Percentiles rank a stretch among this genome's conserved stretches.
Evolutionary conservation across 1,140 invertebrate species (phyloP).

Genomic region (Orius laevigatus): DNA sequence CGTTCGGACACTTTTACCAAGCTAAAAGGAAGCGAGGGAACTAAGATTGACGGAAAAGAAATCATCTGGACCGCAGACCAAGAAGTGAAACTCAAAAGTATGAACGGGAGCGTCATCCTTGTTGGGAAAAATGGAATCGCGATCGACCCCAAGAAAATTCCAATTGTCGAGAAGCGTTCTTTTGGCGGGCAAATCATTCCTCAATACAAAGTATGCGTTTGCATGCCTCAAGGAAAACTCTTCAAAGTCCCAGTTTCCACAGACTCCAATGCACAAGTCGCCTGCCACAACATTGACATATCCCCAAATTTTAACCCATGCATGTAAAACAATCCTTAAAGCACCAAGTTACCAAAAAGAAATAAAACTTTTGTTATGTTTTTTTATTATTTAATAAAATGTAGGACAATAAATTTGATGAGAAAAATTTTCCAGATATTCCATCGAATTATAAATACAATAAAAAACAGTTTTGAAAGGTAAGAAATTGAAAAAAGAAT

Average conservation of each 20-base stretch:
- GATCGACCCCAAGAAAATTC: constrained; percentile 52
- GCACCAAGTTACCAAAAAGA: too few species aligned
- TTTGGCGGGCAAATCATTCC: constrained; percentile 28
- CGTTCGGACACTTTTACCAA: constrained; percentile 32
- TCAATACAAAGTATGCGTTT: constrained; percentile 74
- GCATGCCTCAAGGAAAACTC: constrained; percentile 69
- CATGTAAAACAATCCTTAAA: too few species aligned
- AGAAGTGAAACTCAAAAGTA: constrained; percentile 58
- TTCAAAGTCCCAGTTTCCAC: constrained; percentile 53
- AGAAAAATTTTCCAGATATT: too few species aligned
- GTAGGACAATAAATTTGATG: too few species aligned
- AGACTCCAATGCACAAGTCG: constrained; percentile 26
- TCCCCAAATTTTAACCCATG: constrained; percentile 17
- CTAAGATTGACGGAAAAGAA: constrained; percentile 36
- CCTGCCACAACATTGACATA: constrained; percentile 20
- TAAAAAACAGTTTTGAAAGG: too few species aligned
- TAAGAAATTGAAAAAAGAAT: constrained; percentile 4
- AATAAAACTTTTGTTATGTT: too few species aligned
- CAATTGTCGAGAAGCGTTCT: constrained; percentile 44
- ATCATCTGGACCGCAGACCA: constrained; percentile 56
- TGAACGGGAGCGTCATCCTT: constrained; percentile 58
- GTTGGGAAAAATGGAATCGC: constrained; percentile 46
- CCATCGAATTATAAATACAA: not conserved
- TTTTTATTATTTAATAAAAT: too few species aligned
- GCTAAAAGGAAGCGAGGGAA: constrained; percentile 26